Conservation (phyloP, 2,113 vertebrate genomes). For the Bufo gargarizans region DNA sequence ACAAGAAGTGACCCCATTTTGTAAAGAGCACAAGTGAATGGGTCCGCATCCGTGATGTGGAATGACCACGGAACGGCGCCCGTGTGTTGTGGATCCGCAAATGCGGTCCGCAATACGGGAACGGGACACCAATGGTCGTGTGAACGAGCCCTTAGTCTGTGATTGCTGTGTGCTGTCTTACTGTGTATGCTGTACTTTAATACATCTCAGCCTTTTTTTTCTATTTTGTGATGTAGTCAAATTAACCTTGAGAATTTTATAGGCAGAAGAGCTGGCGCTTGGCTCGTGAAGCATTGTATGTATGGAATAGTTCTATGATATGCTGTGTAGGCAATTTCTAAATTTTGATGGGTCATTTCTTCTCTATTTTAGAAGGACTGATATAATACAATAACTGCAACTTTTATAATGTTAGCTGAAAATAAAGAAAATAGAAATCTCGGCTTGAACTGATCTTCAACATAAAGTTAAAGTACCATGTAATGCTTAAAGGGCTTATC, state of each 20-base stretch:
- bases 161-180: not conserved
- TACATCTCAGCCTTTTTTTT: not conserved
- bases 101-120: no score
- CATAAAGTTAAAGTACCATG: not conserved
- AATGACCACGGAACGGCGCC: no score
- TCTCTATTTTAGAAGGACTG: not conserved
- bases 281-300: not conserved
- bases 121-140: no score
- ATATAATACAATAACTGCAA: not conserved
- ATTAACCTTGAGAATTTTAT: constrained; percentile 26
- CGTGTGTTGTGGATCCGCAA: no score
- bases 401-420: not conserved
- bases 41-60: no score
- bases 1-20: no score
- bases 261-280: constrained; percentile 14
- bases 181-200: not conserved
- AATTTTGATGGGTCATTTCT: not conserved
- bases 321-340: not conserved
- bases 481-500: no score
- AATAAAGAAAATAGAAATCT: not conserved
- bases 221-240: constrained; percentile 26
- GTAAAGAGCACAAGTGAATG: no score
- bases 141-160: not conserved
- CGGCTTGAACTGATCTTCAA: not conserved
- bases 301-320: not conserved